Evolutionary conservation across 2,113 vertebrate genomes (phyloP).

Genomic region (Leptosomus discolor): DNA sequence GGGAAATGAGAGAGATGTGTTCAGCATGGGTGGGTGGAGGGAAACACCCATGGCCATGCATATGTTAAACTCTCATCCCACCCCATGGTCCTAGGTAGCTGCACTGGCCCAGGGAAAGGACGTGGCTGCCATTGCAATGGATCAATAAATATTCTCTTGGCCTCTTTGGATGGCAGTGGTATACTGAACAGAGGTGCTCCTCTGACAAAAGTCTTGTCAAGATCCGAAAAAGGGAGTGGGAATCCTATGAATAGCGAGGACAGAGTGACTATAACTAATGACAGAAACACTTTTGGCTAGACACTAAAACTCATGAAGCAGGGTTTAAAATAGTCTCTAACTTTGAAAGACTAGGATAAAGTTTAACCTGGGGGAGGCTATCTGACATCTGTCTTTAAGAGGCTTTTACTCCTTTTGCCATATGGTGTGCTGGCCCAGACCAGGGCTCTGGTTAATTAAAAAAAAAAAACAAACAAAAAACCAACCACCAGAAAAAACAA

Average conservation of each 20-base stretch:
- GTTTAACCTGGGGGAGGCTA: background rate
- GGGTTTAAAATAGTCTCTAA: background rate
- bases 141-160: background rate
- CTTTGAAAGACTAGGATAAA: background rate
- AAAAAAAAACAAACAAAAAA: background rate
- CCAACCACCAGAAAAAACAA: background rate
- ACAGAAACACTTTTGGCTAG: background rate
- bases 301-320: background rate
- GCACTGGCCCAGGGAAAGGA: background rate
- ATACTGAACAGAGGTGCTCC: background rate
- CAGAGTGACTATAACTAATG: background rate
- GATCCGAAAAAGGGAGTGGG: background rate
- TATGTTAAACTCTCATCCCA: background rate
- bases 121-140: rapidly evolving
- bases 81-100: too few relatives aligned
- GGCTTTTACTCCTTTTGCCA: background rate
- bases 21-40: background rate
- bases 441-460: background rate
- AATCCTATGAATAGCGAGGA: background rate
- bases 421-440: background rate
- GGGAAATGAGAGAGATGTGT: background rate
- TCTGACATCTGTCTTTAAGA: background rate
- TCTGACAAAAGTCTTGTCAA: background rate
- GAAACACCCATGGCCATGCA: rapidly evolving
- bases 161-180: background rate